Evolutionary conservation across 2,113 vertebrate species (phyloP).

Genomic region (Urocitellus parryii): DNA sequence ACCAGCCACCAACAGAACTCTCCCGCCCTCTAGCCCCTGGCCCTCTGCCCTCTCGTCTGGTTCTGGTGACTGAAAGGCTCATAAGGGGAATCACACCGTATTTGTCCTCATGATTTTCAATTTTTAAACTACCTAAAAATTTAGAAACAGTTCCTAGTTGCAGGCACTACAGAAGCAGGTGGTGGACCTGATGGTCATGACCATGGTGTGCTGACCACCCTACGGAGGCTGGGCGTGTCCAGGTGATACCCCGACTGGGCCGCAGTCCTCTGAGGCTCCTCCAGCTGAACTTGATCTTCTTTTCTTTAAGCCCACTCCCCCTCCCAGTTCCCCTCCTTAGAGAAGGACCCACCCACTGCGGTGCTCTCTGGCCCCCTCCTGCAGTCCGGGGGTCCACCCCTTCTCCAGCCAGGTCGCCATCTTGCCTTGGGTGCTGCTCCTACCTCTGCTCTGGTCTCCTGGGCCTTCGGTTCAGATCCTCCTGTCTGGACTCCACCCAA

Average conservation of each 20-base stretch:
- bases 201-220: background rate
- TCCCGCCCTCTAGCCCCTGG: background rate
- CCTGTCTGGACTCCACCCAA: fast-evolving
- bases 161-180: background rate
- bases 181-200: no score
- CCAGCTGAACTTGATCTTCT: background rate
- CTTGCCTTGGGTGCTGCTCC: background rate
- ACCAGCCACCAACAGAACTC: background rate
- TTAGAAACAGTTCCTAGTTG: no score
- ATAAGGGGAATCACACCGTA: no score
- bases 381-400: background rate
- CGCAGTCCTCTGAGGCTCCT: no score
- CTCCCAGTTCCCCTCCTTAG: background rate
- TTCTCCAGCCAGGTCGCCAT: background rate
- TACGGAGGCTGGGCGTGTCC: background rate
- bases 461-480: background rate
- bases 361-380: no score
- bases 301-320: background rate
- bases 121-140: background rate
- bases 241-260: background rate
- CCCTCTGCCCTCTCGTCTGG: background rate
- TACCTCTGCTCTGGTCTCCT: background rate
- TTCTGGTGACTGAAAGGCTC: background rate
- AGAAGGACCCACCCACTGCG: background rate
- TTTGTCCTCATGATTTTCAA: no score